These are phyloP conservation scores for Tretioscincus oriximinensis DNA, from an alignment of 2,113 vertebrate species.

Conservation along the genomic window DNA sequence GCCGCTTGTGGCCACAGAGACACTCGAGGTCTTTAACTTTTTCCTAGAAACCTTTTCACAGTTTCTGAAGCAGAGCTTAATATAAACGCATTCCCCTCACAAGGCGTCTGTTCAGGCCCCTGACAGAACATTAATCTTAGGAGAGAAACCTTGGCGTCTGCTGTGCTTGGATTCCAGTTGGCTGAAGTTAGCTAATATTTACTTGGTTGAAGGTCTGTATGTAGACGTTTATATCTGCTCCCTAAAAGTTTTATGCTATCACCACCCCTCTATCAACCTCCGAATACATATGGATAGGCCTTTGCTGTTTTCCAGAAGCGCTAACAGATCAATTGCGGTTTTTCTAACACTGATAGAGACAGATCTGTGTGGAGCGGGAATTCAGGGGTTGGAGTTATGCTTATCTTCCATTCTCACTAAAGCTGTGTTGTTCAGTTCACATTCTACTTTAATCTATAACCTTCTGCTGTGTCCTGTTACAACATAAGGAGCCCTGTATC, in stretches of 20 bases:
- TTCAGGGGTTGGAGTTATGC: background rate
- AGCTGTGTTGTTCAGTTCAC: too few relatives aligned
- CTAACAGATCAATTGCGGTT: background rate
- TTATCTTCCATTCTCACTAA: background rate
- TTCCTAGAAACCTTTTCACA: constrained; percentile 38
- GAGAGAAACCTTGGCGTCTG: background rate
- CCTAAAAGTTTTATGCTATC: background rate
- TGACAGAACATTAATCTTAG: constrained; percentile 17
- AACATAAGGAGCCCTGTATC: too few relatives aligned
- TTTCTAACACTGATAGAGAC: background rate
- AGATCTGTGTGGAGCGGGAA: background rate
- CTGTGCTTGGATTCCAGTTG: background rate
- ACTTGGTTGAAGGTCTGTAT: background rate
- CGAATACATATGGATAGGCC: background rate
- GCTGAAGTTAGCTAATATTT: background rate
- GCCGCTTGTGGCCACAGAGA: constrained; percentile 1
- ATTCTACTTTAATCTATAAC: background rate
- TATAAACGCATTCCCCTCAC: background rate
- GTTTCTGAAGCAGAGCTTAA: background rate
- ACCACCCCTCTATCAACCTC: background rate
- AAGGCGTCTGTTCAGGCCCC: background rate
- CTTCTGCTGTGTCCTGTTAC: too few relatives aligned
- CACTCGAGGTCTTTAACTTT: background rate
- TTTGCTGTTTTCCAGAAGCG: background rate
- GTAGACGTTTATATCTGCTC: background rate